Base-by-base conservation (phyloP, 2,797 vertebrate species). In the Fistularia tabacaria region DNA sequence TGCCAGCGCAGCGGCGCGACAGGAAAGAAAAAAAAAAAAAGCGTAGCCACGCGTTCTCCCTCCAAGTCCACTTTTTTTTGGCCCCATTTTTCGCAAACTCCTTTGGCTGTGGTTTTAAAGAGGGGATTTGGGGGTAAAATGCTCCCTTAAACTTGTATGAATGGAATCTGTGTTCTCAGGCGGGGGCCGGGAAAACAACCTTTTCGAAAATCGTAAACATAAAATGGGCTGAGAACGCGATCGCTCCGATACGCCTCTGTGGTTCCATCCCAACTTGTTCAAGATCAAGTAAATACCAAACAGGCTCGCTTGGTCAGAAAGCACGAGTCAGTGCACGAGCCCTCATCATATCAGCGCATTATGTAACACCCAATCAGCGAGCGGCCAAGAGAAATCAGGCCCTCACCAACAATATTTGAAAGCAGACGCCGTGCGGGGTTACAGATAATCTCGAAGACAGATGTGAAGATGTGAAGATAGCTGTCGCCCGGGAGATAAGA, bases 371-470 rank as follows among this genome's bases (percentile, higher is more conserved):
- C 39, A 62, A 57, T 69, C 57, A 54, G 45, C 10, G 37, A 45
- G 45, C 49, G n/a, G 8, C 54, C 56, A 66, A 50, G 57, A 53
- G 69, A 81, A 75, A 71, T 75, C 61, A 25, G 61, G 57, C 59
- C 64, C 49, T 62, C 36, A 49, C 74, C 69, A 59, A 62, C 46
- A n/a, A 71, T 65, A 84, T 83, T 87, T 69, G 25, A 25, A 25
- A 25, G 25, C 25, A 49, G 6, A 65, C 55, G 65, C 57, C 54
- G 15, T 37, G 51, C 51, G 67, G 45, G 1, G 50, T n/a, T 10
- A 1, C 15, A 62, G 58, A 52, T 59, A 53, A 65, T 68, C 66
- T 65, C 25, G 25, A 25, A 25, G 25, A 25, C 25, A 25, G 25
- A 25, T 25, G 25, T 25, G 25, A 25, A 25, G 25, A 25, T 25